These are phyloP conservation scores for Agrypnia vestita DNA, from an alignment of 1,140 invertebrate species.

Conservation along the genomic window DNA sequence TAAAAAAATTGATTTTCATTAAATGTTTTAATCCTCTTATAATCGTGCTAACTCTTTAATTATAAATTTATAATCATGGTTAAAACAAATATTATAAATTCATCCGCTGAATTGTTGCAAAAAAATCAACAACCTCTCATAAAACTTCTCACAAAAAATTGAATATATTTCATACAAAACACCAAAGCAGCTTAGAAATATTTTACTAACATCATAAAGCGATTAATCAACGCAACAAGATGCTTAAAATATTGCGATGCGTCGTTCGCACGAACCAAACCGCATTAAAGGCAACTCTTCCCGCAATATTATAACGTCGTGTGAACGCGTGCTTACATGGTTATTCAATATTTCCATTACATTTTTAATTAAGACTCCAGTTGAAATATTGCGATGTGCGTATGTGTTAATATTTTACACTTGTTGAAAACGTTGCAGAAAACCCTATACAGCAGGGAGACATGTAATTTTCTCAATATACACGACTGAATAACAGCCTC, in stretches of 20 bases:
- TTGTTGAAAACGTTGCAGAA: constrained; percentile 6
- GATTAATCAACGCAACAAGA: neutral
- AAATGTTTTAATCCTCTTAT: too few relatives aligned
- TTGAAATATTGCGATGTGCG: constrained; percentile 25
- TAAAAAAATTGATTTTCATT: too few relatives aligned
- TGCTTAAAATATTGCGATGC: neutral
- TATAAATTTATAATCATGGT: too few relatives aligned
- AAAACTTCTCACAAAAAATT: too few relatives aligned
- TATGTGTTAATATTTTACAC: constrained; percentile 11
- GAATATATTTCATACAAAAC: too few relatives aligned
- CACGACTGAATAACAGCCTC: constrained; percentile 2
- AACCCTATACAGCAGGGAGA: neutral
- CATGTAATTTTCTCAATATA: constrained; percentile 8
- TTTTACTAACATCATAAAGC: neutral
- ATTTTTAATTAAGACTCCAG: constrained; percentile 21
- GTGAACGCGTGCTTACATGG: neutral
- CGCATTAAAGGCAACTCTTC: neutral
- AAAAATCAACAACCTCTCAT: too few relatives aligned
- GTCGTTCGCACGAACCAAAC: constrained; percentile 7
- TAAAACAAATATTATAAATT: too few relatives aligned
- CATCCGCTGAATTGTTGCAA: too few relatives aligned
- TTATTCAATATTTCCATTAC: constrained; percentile 11
- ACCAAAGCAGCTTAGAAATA: neutral
- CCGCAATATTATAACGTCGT: neutral
- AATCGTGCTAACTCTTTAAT: too few relatives aligned